Conservation (phyloP, 2,797 vertebrate genomes). For the Rhinella marina region DNA sequence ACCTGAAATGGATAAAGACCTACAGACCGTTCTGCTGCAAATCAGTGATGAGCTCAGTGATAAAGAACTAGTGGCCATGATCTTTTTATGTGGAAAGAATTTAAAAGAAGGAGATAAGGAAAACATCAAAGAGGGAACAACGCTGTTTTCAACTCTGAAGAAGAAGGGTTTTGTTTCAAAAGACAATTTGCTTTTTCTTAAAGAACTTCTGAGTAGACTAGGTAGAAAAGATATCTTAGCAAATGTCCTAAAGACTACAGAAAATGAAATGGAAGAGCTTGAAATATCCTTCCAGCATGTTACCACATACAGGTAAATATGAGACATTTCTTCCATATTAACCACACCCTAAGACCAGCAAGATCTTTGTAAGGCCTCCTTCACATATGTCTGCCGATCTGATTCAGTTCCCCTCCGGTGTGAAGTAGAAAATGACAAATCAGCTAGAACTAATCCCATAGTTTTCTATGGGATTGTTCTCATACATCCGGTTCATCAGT, state of each 20-base stretch:
- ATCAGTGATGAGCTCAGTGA: neutral
- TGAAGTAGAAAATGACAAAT: too few species aligned
- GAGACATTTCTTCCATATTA: too few species aligned
- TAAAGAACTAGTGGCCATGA: neutral
- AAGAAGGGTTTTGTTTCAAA: neutral
- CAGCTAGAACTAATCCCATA: too few species aligned
- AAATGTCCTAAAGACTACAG: neutral
- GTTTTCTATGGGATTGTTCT: too few species aligned
- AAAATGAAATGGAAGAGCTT: neutral
- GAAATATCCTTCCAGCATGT: neutral
- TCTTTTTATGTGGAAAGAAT: constrained; percentile 27
- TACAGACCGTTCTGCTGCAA: neutral
- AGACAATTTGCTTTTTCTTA: constrained; percentile 19
- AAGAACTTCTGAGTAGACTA: constrained; percentile 25
- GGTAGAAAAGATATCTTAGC: constrained; percentile 6
- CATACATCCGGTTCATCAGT: too few species aligned
- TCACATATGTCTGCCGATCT: too few species aligned
- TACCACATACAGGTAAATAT: constrained; percentile 28
- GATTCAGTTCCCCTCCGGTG: too few species aligned
- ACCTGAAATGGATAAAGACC: neutral
- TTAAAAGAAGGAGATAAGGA: neutral
- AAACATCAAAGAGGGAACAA: neutral
- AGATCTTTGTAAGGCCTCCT: too few species aligned
- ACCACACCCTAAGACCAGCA: too few species aligned
- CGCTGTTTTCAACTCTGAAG: neutral